These are phyloP conservation scores for Argopecten irradians DNA, from an alignment of 1,140 invertebrate species.

Conservation along the genomic window DNA sequence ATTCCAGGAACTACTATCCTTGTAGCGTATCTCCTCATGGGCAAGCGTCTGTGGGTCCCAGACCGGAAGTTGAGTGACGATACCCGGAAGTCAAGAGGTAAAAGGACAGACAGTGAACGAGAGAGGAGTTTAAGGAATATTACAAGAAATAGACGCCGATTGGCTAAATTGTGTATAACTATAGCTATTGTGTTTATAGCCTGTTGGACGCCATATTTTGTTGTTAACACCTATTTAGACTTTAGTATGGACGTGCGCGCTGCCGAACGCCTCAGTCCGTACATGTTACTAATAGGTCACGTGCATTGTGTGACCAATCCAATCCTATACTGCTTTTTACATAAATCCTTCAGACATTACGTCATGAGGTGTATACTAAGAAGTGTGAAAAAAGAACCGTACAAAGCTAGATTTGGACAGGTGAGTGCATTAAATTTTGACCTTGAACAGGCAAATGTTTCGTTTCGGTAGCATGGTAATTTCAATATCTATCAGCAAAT, in stretches of 20 bases:
- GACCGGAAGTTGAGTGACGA: constrained; percentile 80
- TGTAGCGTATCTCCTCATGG: constrained; percentile 86
- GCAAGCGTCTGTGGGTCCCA: constrained; percentile 83
- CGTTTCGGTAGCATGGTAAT: too few relatives aligned
- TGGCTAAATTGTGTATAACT: constrained; percentile 93
- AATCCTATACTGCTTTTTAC: constrained; percentile 85
- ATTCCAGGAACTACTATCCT: constrained; percentile 83
- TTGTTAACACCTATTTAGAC: constrained; percentile 82
- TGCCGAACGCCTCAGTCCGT: constrained; percentile 72
- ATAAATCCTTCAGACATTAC: constrained; percentile 80
- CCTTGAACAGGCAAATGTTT: too few relatives aligned
- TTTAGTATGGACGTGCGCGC: constrained; percentile 73
- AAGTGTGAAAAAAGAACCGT: not conserved
- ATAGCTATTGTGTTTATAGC: constrained; percentile 95
- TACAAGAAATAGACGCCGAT: constrained; percentile 88
- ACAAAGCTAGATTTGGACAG: constrained; percentile 27
- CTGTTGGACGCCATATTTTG: constrained; percentile 93
- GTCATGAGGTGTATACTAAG: constrained; percentile 49
- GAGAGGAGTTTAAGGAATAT: constrained; percentile 69
- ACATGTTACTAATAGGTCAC: constrained; percentile 84
- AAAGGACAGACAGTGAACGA: constrained; percentile 36
- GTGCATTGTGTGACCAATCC: constrained; percentile 87
- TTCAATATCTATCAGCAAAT: too few relatives aligned
- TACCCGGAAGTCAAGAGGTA: constrained; percentile 24
- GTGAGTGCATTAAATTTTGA: too few relatives aligned